phyloP scores from a whole-genome alignment of 1,140 invertebrate species.

The Neodiprion lecontei region DNA sequence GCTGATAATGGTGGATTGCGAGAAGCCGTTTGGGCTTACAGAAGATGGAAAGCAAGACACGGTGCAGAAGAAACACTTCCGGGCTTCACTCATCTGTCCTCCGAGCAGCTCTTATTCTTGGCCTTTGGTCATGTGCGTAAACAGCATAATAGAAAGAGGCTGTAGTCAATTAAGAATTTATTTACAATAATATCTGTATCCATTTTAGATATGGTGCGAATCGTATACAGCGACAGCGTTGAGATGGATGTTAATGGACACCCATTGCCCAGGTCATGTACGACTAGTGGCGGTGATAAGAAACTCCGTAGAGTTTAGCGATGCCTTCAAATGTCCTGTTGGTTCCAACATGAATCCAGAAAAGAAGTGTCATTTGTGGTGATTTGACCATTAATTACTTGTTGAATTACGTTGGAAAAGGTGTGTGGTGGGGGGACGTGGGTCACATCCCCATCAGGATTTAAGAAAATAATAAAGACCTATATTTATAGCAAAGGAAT shows the following conservation, averaged over 20 bases:
- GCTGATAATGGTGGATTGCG: slow-evolving; percentile 90
- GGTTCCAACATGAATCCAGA: slow-evolving; percentile 85
- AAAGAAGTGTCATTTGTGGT: slow-evolving; percentile 78
- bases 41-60: slow-evolving; percentile 65
- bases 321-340: slow-evolving; percentile 78
- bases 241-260: slow-evolving; percentile 72
- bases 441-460: background rate
- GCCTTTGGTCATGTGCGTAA: slow-evolving; percentile 82
- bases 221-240: slow-evolving; percentile 69
- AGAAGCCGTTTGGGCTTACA: slow-evolving; percentile 79
- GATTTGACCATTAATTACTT: slow-evolving; percentile 14
- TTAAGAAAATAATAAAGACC: slow-evolving; percentile 18
- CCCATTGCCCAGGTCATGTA: slow-evolving; percentile 77
- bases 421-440: background rate
- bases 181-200: slow-evolving; percentile 3
- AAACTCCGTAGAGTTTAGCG: slow-evolving; percentile 86
- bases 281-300: slow-evolving; percentile 82
- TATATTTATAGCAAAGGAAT: slow-evolving; percentile 44
- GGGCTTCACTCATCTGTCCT: slow-evolving; percentile 76
- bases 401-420: slow-evolving; percentile 8
- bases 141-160: background rate
- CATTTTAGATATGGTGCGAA: slow-evolving; percentile 80
- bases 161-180: slow-evolving; percentile 32
- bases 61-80: slow-evolving; percentile 73
- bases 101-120: slow-evolving; percentile 89